Percentiles rank a stretch among this genome's conserved stretches.
These are phyloP conservation scores for Caenorhabditis briggsae DNA, from an alignment of 1,140 invertebrate species.

Conservation along the genomic window DNA sequence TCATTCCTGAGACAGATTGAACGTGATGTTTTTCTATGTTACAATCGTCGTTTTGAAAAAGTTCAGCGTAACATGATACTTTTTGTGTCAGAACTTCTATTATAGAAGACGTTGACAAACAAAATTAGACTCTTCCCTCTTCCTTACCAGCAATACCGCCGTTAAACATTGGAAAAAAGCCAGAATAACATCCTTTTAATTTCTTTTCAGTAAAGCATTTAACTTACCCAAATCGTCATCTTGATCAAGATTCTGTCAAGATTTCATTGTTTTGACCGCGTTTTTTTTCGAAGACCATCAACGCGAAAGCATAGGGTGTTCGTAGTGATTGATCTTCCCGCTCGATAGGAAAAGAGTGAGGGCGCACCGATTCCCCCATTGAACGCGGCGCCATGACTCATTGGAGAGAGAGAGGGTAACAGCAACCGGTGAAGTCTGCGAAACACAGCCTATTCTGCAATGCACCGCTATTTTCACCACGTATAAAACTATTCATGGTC, in stretches of 20 bases:
- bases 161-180: too few relatives aligned
- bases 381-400: constrained; percentile 39
- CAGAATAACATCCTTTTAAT: too few relatives aligned
- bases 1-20: neutral
- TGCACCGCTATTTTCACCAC: neutral
- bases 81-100: too few relatives aligned
- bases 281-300: constrained; percentile 43
- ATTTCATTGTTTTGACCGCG: constrained; percentile 42
- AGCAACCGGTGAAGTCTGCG: constrained; percentile 21
- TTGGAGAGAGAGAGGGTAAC: neutral
- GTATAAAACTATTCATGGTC: constrained; percentile 15
- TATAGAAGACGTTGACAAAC: too few relatives aligned
- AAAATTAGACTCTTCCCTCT: too few relatives aligned
- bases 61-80: too few relatives aligned
- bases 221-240: constrained; percentile 14
- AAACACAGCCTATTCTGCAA: constrained; percentile 6
- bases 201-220: neutral
- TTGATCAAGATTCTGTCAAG: neutral
- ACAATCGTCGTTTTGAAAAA: too few relatives aligned
- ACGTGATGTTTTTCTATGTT: neutral
- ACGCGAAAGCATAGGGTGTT: constrained; percentile 8
- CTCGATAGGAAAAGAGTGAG: constrained; percentile 12
- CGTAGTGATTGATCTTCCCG: constrained; percentile 43
- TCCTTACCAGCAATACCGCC: too few relatives aligned
- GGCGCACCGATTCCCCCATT: constrained; percentile 9